A percentile compares a stretch with the other conserved stretches of the same genome.
phyloP scores from a whole-genome alignment of 1,140 invertebrate species.

The Drosophila lini region DNA sequence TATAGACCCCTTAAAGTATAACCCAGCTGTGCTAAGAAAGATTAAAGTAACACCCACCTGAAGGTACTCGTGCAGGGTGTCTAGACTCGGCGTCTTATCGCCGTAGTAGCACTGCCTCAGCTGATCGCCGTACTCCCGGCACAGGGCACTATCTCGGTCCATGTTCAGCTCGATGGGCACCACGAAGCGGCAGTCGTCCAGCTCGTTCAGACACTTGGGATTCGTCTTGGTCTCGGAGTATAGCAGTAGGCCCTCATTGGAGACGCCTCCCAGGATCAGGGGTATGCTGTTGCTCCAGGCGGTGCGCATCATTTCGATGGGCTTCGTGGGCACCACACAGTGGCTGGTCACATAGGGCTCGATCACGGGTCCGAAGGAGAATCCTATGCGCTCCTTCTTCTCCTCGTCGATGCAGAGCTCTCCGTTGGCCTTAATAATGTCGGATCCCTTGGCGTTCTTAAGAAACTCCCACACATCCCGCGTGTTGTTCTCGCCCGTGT shows the following conservation, averaged over 20 bases:
- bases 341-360: constrained; percentile 78
- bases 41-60: constrained; percentile 48
- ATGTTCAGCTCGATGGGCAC: constrained; percentile 79
- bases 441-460: constrained; percentile 87
- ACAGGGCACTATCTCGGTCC: constrained; percentile 74
- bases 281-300: constrained; percentile 84
- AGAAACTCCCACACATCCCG: constrained; percentile 84
- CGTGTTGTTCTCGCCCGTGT: constrained; percentile 76
- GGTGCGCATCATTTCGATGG: constrained; percentile 80
- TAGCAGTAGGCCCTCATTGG: constrained; percentile 83
- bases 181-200: constrained; percentile 76
- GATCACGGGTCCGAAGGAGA: constrained; percentile 83
- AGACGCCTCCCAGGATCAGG: constrained; percentile 83
- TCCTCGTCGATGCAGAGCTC: constrained; percentile 75
- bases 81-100: constrained; percentile 78
- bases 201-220: constrained; percentile 76
- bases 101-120: constrained; percentile 70
- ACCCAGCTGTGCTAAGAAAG: neutral
- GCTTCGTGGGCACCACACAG: constrained; percentile 75
- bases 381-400: constrained; percentile 74
- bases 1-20: neutral
- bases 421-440: constrained; percentile 85
- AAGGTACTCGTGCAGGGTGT: constrained; percentile 77
- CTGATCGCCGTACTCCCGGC: constrained; percentile 77
- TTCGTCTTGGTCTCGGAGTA: constrained; percentile 77